Evolutionary conservation across 1,140 invertebrate species (phyloP), one percentile per base, ranked within the genome.

Genomic region (Tetragonula clypearis): DNA sequence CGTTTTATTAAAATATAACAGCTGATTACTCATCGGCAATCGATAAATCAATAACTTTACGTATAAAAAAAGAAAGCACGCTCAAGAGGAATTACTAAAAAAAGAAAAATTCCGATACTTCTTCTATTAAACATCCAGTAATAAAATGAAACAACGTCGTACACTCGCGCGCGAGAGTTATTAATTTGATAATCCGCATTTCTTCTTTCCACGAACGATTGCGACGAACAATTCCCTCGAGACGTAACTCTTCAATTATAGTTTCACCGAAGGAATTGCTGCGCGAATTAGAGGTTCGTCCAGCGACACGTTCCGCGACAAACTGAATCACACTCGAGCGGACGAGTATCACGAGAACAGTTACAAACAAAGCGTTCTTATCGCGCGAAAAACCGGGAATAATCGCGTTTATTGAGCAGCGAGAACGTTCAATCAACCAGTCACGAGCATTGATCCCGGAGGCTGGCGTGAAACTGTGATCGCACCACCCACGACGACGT

Each of bases 401-500:
- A 68, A 68, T 77, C 30, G 75, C 23, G 81, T 68, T 77, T 41
- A 73, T 82, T 56, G 60, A 60, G 72, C 30, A 26, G 19, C 73
- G n/a, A 41, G 72, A 68, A 30, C 23, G 66, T 55, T 26, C n/a
- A 30, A 60, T 84, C 82, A 41, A 62, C 35, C 23, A n/a, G 56
- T 11, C 69, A 60, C 74, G 82, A 71, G 74, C 82, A 84, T 78
- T 60, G 82, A 78, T 78, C 82, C 75, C 75, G 35, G 66, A 60
- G 65, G 58, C 58, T 82, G 58, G 19, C 60, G 49, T 49, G 56
- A 12, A 58, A 68, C 73, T 76, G 55, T n/a, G 35, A 21, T 60
- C 15, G 75, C 82, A 79, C 75, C 82, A 79, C 82, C 82, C 82
- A 84, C 82, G 75, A 62, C 82, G 55, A 62, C 82, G 65, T 72